These are phyloP conservation scores for Vireo griseus DNA, from an alignment of 2,797 vertebrate genomes.

Conservation along the genomic window DNA sequence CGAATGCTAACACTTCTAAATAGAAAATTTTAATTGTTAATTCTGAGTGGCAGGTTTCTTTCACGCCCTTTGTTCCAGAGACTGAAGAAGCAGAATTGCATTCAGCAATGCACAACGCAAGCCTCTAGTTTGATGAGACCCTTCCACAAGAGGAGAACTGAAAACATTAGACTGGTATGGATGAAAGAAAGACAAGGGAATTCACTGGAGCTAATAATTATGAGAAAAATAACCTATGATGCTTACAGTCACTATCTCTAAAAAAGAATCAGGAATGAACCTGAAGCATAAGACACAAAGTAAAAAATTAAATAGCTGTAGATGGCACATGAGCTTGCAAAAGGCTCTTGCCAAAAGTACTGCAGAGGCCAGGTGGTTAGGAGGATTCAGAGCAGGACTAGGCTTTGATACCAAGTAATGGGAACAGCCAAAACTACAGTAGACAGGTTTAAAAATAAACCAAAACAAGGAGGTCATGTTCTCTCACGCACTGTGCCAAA, in stretches of 20 bases:
- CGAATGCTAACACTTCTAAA: not conserved
- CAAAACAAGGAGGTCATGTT: not conserved
- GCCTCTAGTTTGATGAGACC: not conserved
- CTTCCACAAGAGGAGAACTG: not conserved
- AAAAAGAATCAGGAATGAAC: not conserved
- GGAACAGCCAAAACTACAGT: not conserved
- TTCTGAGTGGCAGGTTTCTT: not conserved
- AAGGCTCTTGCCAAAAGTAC: not conserved
- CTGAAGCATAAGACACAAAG: not conserved
- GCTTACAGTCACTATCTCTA: not conserved
- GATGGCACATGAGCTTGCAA: not conserved
- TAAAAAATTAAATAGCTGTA: not conserved
- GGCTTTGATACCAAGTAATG: not conserved
- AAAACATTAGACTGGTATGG: not conserved
- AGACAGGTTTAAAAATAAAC: slow-evolving; percentile 33
- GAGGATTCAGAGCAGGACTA: not conserved
- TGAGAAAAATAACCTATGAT: not conserved
- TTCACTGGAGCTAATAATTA: not conserved
- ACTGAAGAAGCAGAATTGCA: not conserved
- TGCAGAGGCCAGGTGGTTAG: not conserved
- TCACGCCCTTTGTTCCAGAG: not conserved
- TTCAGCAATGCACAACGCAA: not conserved
- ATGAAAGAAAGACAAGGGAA: not conserved
- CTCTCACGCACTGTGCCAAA: fast-evolving
- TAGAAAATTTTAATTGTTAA: not conserved